Evolutionary conservation across 1,140 invertebrate species (phyloP).

Genomic region (Eurosta solidaginis): DNA sequence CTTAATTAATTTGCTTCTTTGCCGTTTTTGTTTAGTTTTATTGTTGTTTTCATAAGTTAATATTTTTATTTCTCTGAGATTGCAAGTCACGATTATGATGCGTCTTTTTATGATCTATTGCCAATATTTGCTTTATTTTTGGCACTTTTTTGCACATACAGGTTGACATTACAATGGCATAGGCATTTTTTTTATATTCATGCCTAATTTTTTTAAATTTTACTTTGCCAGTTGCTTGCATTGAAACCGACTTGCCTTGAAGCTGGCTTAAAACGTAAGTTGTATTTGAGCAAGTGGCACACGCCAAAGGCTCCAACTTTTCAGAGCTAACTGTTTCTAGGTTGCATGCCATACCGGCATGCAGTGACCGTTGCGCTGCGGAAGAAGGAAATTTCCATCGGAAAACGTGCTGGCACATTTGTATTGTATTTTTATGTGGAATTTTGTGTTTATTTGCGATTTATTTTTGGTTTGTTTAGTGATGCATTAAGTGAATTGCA

Average conservation of each 20-base stretch:
- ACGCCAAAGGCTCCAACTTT: background rate
- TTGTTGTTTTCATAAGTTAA: background rate
- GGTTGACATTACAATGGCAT: background rate
- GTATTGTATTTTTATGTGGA: too few relatives aligned
- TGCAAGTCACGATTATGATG: slow-evolving; percentile 9
- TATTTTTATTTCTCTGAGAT: background rate
- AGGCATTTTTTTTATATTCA: background rate
- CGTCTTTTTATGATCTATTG: background rate
- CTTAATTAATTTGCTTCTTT: too few relatives aligned
- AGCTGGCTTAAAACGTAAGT: background rate
- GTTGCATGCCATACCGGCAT: background rate
- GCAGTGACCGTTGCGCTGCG: background rate
- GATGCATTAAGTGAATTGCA: too few relatives aligned
- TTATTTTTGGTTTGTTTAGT: too few relatives aligned
- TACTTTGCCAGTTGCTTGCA: background rate
- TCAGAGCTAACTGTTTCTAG: background rate
- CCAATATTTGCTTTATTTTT: background rate
- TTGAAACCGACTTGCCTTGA: background rate
- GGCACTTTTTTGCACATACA: background rate
- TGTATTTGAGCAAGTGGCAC: background rate
- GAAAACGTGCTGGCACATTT: background rate
- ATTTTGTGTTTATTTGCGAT: too few relatives aligned
- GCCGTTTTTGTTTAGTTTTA: background rate
- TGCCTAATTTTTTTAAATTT: background rate
- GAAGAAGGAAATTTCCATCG: background rate